These are phyloP conservation scores for Morelia viridis DNA, from an alignment of 2,797 vertebrate genomes.

Conservation along the genomic window DNA sequence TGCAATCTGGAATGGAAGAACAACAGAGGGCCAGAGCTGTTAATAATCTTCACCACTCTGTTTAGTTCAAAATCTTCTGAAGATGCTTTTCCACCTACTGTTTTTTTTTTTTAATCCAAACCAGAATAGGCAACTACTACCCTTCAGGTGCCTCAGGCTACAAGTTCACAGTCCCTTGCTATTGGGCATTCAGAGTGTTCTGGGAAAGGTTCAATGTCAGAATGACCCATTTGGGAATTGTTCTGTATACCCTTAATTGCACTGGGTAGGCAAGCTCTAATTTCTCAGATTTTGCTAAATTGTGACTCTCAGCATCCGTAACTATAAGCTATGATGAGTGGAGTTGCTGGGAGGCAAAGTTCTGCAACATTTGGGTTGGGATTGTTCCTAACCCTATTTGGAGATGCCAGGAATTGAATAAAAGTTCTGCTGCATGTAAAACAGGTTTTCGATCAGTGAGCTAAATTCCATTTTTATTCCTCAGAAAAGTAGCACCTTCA, in stretches of 20 bases:
- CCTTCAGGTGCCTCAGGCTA: too few species aligned
- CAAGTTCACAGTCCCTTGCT: not conserved
- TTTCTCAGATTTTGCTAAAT: not conserved
- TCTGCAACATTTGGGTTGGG: not conserved
- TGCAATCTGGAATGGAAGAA: not conserved
- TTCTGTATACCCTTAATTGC: not conserved
- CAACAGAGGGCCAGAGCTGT: too few species aligned
- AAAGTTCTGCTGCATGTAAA: not conserved
- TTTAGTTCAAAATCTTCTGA: not conserved
- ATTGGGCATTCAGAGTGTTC: not conserved
- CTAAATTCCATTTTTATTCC: not conserved
- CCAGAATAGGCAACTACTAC: too few species aligned
- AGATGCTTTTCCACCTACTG: not conserved
- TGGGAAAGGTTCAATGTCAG: not conserved
- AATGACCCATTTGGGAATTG: not conserved
- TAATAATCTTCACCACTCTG: too few species aligned
- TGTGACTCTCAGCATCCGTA: not conserved
- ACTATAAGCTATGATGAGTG: not conserved
- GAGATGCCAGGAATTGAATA: not conserved
- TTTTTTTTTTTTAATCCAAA: not conserved
- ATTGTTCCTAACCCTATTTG: not conserved
- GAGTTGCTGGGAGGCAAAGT: not conserved
- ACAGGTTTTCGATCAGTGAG: not conserved
- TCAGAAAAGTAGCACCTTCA: not conserved
- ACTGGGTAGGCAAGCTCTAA: not conserved